These are phyloP conservation scores for Drosophila ercepeae DNA, from an alignment of 1,140 invertebrate genomes.

Conservation along the genomic window DNA sequence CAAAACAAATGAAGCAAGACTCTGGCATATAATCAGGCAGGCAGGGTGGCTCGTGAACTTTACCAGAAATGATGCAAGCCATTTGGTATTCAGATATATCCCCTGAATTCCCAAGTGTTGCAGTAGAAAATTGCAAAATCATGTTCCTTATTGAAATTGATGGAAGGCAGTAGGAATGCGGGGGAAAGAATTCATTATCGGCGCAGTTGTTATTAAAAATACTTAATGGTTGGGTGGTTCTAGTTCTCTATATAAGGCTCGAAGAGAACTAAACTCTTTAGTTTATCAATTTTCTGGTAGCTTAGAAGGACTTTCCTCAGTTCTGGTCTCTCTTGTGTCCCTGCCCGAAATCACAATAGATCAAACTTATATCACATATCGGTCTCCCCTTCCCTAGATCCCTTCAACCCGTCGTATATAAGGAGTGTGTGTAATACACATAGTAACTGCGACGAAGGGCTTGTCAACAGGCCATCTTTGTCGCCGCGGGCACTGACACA, in stretches of 20 bases:
- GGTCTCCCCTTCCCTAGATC: conserved; percentile 12
- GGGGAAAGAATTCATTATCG: conserved; percentile 21
- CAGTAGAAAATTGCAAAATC: conserved; percentile 39
- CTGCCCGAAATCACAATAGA: conserved; percentile 45
- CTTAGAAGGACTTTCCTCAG: too few relatives aligned
- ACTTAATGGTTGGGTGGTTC: background rate
- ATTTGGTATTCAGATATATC: background rate
- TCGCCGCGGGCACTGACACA: conserved; percentile 44
- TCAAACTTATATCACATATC: conserved; percentile 53
- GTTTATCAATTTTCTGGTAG: conserved; percentile 26
- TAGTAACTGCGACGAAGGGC: conserved; percentile 30
- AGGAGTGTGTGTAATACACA: background rate
- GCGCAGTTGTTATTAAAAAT: conserved; percentile 23
- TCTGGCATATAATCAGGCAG: conserved; percentile 63
- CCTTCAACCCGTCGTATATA: background rate
- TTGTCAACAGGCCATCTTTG: conserved; percentile 51
- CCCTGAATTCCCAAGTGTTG: conserved; percentile 42
- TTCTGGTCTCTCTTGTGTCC: too few relatives aligned
- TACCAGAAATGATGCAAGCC: background rate
- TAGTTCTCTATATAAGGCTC: background rate
- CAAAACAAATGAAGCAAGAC: conserved; percentile 77
- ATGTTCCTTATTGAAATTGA: conserved; percentile 44
- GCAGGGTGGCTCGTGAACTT: conserved; percentile 43
- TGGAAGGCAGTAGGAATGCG: conserved; percentile 5
- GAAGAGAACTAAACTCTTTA: background rate